These are phyloP conservation scores for Zaprionus davidi DNA, from an alignment of 1,140 invertebrate species.

Conservation along the genomic window DNA sequence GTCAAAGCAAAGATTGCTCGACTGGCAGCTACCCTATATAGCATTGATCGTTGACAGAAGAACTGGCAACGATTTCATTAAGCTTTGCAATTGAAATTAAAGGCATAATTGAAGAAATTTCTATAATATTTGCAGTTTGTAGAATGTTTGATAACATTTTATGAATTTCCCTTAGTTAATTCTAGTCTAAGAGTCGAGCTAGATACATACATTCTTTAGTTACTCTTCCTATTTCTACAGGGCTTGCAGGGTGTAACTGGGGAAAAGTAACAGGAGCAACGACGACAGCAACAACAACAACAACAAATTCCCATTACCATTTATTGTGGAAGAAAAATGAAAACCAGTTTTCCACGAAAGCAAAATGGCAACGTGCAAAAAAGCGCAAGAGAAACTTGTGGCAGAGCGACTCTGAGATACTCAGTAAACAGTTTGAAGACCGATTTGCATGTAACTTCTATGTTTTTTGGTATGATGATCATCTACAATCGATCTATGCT, in stretches of 20 bases:
- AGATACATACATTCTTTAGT: neutral
- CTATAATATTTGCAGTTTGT: too few relatives aligned
- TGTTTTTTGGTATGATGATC: neutral
- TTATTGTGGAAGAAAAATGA: conserved; percentile 58
- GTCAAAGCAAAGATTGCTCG: neutral
- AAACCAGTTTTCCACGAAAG: conserved; percentile 70
- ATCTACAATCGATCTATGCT: neutral
- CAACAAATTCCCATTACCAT: conserved; percentile 42
- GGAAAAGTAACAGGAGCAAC: conserved; percentile 19
- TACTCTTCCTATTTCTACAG: neutral
- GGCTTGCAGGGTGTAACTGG: conserved; percentile 3
- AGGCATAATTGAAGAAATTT: too few relatives aligned
- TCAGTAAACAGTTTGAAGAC: neutral
- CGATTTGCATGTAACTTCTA: neutral
- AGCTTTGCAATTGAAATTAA: too few relatives aligned
- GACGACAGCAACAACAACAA: neutral
- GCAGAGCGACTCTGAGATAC: neutral
- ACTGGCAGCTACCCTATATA: neutral
- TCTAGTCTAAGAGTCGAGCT: too few relatives aligned
- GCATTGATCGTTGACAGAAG: neutral
- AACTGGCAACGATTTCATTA: too few relatives aligned
- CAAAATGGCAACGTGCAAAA: conserved; percentile 41
- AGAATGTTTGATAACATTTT: too few relatives aligned
- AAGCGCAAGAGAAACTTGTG: neutral
- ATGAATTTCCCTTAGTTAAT: too few relatives aligned